Percentiles rank a stretch among this genome's conserved stretches.
Conservation (phyloP, 1,140 invertebrate species). For the silkworm (Bombyx mori) region ASM3026992v2 NC_085116.1:2772501-2773000, state of each 20-base stretch:
- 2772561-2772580: conserved; percentile 28
- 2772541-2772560: conserved; percentile 20
- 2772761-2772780: conserved; percentile 26
- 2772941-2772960: conserved; percentile 23
- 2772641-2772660: conserved; percentile 32
- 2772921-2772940: conserved; percentile 27
- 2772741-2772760: conserved; percentile 29
- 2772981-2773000: conserved; percentile 22
- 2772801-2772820: background rate
- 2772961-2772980: conserved; percentile 8
- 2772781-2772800: conserved; percentile 7
- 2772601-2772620: conserved; percentile 34
- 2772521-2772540: conserved; percentile 22
- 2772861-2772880: conserved; percentile 3
- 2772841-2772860: conserved; percentile 23
- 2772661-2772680: conserved; percentile 7
- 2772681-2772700: conserved; percentile 19
- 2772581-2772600: conserved; percentile 43
- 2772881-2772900: conserved; percentile 14
- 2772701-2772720: conserved; percentile 23
- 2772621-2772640: conserved; percentile 23
- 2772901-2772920: conserved; percentile 24
- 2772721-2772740: conserved; percentile 16
- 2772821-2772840: conserved; percentile 19
- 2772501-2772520: conserved; percentile 13